Percentiles rank a stretch among this genome's conserved stretches.
Evolutionary conservation across 2,113 vertebrate species (phyloP).

Genomic region (Megaptera novaeangliae): DNA sequence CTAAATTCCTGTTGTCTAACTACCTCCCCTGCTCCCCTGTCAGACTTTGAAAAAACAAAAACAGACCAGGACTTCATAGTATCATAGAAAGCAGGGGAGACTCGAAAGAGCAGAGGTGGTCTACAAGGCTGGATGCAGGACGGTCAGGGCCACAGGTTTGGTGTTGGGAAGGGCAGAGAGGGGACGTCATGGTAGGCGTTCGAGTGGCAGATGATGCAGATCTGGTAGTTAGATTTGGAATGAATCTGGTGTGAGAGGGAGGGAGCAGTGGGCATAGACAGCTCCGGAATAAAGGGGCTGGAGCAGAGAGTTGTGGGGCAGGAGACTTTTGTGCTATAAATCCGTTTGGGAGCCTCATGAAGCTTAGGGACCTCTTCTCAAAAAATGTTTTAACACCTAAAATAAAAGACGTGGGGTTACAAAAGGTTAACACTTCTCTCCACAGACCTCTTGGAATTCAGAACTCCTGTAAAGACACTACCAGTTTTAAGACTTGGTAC

Average conservation of each 20-base stretch:
- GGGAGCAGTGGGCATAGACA: not conserved
- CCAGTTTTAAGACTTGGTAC: not conserved
- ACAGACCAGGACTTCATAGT: not conserved
- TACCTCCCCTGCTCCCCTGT: not conserved
- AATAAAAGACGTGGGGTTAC: not conserved
- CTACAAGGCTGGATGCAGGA: not conserved
- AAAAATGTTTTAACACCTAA: not conserved
- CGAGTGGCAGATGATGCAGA: not conserved
- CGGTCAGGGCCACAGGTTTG: not conserved
- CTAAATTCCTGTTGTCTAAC: not conserved
- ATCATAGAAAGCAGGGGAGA: not conserved
- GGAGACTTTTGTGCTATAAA: not conserved
- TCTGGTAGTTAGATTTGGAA: not conserved
- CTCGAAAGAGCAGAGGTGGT: not conserved
- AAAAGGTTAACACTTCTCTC: not conserved
- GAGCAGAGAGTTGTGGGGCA: not conserved
- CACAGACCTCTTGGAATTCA: not conserved
- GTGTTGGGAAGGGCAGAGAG: not conserved
- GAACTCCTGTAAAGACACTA: not conserved
- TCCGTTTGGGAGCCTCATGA: not conserved
- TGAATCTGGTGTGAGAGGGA: not conserved
- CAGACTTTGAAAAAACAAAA: not conserved
- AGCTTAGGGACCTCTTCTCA: not conserved
- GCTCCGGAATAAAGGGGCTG: not conserved
- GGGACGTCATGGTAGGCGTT: not conserved